These are phyloP conservation scores for Dysmachus trigonus DNA, from an alignment of 2,888 invertebrate species.

Conservation along the genomic window DNA sequence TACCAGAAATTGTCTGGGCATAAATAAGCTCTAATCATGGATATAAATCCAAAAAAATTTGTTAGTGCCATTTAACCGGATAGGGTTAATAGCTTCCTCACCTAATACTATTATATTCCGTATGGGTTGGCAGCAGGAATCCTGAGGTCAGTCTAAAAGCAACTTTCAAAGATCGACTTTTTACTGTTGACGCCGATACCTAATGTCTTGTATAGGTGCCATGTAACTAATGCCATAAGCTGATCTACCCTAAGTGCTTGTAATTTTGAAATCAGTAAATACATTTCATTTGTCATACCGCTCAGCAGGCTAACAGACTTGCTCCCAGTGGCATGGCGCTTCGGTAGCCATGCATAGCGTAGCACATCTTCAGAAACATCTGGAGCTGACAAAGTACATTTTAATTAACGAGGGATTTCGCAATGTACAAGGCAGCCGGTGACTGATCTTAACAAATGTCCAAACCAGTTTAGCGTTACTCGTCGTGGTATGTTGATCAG, in stretches of 20 bases:
- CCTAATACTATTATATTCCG: neutral
- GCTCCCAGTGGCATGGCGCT: neutral
- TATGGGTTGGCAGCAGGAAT: neutral
- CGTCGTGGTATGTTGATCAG: neutral
- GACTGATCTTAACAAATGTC: neutral
- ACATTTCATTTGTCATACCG: neutral
- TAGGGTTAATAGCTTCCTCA: neutral
- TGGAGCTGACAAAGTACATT: neutral
- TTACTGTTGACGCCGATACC: neutral
- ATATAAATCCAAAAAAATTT: neutral
- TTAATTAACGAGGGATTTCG: slow-evolving; percentile 23
- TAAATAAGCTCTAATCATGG: neutral
- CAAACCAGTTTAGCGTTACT: slow-evolving; percentile 10
- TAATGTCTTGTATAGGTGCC: neutral
- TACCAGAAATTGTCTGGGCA: neutral
- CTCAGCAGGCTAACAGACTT: neutral
- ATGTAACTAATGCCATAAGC: neutral
- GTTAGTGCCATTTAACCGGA: neutral
- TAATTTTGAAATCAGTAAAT: neutral
- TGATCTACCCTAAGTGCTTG: neutral
- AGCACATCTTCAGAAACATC: neutral
- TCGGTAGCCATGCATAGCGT: neutral
- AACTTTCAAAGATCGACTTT: slow-evolving; percentile 11
- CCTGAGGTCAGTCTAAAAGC: slow-evolving; percentile 10
- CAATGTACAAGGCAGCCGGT: neutral